These are phyloP conservation scores for Benthosema pterotum DNA, from an alignment of 2,797 vertebrate genomes.

Conservation along the genomic window DNA sequence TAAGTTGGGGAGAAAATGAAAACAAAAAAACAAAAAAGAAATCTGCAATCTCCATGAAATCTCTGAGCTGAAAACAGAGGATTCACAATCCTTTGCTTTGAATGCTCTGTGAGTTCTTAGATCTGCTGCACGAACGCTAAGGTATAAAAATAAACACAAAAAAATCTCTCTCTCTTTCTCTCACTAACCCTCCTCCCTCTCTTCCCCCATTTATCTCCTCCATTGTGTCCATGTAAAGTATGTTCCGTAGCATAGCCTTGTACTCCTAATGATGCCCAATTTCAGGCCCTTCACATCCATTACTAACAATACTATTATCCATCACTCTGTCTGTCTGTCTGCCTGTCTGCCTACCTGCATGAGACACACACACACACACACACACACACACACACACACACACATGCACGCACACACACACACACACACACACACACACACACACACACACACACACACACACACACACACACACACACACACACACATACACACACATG, in stretches of 20 bases:
- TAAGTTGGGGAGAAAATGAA: too few species aligned
- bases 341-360: background rate
- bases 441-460: background rate
- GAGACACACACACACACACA: constrained; percentile 15
- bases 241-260: constrained; percentile 65
- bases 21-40: too few species aligned
- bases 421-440: constrained; percentile 2
- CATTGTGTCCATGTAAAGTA: constrained; percentile 65
- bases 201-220: constrained; percentile 29
- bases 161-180: background rate
- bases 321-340: constrained; percentile 12
- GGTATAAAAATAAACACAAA: too few species aligned
- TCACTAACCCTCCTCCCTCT: background rate
- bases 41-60: too few species aligned
- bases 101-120: too few species aligned
- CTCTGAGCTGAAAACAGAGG: too few species aligned
- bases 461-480: background rate
- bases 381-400: constrained; percentile 13
- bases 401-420: background rate
- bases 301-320: constrained; percentile 68
- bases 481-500: constrained; percentile 26
- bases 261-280: constrained; percentile 78
- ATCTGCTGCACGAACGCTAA: too few species aligned
- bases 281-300: constrained; percentile 79
- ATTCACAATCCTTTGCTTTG: too few species aligned